phyloP scores from a whole-genome alignment of 2,797 vertebrate genomes.

The Poeciliopsis presidionis region DNA sequence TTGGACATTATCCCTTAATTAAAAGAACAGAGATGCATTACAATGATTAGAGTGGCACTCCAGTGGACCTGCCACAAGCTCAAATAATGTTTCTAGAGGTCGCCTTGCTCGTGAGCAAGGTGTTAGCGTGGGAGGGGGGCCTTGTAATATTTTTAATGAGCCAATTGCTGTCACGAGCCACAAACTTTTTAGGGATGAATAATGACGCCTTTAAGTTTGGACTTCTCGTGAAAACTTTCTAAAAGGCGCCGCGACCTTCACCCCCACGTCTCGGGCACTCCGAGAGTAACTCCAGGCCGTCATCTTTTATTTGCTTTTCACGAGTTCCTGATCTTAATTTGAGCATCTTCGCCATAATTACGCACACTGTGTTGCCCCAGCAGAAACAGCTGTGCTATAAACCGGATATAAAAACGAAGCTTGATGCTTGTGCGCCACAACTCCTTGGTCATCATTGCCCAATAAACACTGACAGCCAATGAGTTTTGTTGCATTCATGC shows the following conservation, averaged over 20 bases:
- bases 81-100: constrained; percentile 74
- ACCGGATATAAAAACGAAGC: constrained; percentile 78
- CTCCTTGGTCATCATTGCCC: constrained; percentile 78
- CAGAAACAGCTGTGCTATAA: constrained; percentile 83
- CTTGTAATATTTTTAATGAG: constrained; percentile 65
- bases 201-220: constrained; percentile 35
- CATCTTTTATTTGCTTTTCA: constrained; percentile 64
- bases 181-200: constrained; percentile 54
- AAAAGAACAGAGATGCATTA: constrained; percentile 88
- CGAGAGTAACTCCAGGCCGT: neutral
- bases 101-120: constrained; percentile 49
- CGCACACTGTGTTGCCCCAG: constrained; percentile 61
- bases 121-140: constrained; percentile 34
- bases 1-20: constrained; percentile 89
- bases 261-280: constrained; percentile 6
- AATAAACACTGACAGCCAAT: constrained; percentile 76
- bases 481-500: constrained; percentile 54
- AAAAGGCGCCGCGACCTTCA: constrained; percentile 48
- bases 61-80: constrained; percentile 64
- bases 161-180: constrained; percentile 42
- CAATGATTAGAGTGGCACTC: constrained; percentile 82
- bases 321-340: constrained; percentile 74
- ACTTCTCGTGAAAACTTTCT: constrained; percentile 36
- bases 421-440: constrained; percentile 67
- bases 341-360: constrained; percentile 72